Conservation (phyloP, 2,797 vertebrate genomes). For the Phoebastria nigripes region DNA sequence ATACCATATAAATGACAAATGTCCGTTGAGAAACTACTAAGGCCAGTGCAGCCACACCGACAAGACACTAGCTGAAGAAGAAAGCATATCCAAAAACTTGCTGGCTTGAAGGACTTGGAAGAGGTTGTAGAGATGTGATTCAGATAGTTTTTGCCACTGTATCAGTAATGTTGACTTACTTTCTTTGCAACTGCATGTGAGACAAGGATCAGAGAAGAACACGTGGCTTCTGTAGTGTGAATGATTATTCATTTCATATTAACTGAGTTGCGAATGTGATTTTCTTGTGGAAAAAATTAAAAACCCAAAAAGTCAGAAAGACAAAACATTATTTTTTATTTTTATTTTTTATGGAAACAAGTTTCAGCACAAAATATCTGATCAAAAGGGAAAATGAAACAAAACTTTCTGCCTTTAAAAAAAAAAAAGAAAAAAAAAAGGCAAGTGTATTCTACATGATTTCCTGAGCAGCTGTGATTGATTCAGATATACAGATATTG, state of each 20-base stretch:
- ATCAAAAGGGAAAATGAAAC: background rate
- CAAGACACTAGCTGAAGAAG: background rate
- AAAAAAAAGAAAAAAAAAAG: background rate
- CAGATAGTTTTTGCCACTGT: background rate
- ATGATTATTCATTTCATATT: background rate
- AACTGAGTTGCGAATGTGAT: background rate
- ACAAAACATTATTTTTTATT: background rate
- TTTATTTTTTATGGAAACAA: background rate
- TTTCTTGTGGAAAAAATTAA: background rate
- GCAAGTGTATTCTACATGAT: background rate
- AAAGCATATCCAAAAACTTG: background rate
- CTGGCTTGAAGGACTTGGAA: background rate
- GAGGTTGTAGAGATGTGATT: background rate
- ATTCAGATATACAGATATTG: background rate
- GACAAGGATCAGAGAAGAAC: background rate
- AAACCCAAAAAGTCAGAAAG: background rate
- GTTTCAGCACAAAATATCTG: background rate
- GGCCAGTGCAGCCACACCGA: background rate
- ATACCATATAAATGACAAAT: background rate
- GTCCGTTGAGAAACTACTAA: background rate
- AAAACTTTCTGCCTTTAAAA: background rate
- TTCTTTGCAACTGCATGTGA: background rate
- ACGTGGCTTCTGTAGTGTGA: background rate
- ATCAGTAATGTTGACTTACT: rapidly evolving
- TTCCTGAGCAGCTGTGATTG: background rate